Evolutionary conservation across 2,888 invertebrate genomes (phyloP), one percentile per base, ranked within the genome.

Genomic region (Parasteatoda lunata): DNA sequence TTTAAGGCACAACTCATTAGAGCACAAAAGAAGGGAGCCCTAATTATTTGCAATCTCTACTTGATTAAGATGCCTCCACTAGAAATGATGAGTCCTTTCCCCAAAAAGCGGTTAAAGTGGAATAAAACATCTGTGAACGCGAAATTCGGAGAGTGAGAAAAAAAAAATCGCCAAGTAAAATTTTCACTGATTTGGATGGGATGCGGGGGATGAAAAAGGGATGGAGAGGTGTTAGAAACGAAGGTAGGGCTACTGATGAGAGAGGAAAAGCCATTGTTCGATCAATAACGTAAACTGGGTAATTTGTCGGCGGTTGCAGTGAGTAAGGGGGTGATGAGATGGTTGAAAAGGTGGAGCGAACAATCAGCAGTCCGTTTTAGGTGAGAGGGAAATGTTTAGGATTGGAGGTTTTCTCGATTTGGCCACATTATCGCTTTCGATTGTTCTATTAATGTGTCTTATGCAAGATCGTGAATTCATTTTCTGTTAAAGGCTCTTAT

Each of bases 241-340:
- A 13, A 59, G 59, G 59, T 59, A 59, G 59, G n/a, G n/a, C 59
- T 59, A 30, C 59, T 83, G 83, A 83, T 83, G 83, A 77, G 80
- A 59, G 80, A 65, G 80, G 30, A 86, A 86, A 86, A 86, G 85
- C 85, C 85, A 86, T 71, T 45, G 85, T 13, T 80, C 85, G 85
- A 86, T 86, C 85, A 86, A 86, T 86, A 86, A 86, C 80, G 71
- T 76, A 86, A 86, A 86, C 85, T 86, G 85, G 85, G 80, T 86
- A 86, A 86, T 86, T 86, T 86, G 85, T 86, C 77, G 80, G 80
- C 77, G 80, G 80, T 80, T 85, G 75, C 84, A 66, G 70, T 68
- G 52, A 68, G 48, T 49, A 52, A 30, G 78, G 71, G 65, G 48
- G 66, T 69, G 68, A 65, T 8, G 54, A 49, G 75, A 66, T 47